Percentiles rank a stretch among this genome's conserved stretches.
phyloP scores from a whole-genome alignment of 1,140 invertebrate species.

The Drosophila arawakana region DNA sequence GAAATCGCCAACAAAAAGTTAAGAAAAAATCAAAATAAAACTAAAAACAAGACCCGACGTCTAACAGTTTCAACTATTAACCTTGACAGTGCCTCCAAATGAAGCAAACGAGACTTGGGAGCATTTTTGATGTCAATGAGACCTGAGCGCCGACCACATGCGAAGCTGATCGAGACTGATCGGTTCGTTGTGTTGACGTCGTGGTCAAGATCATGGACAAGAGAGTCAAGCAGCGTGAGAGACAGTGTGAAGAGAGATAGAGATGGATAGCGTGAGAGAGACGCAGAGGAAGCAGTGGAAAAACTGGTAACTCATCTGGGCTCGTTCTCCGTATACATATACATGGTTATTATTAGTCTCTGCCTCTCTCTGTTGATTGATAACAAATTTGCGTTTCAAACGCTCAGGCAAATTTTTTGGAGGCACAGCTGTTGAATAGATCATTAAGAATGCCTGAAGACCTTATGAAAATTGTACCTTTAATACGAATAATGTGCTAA shows the following conservation, averaged over 20 bases:
- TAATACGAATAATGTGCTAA: slow-evolving; percentile 29
- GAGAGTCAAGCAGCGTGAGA: slow-evolving; percentile 21
- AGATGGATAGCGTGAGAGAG: slow-evolving; percentile 10
- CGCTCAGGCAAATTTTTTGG: background rate
- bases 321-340: background rate
- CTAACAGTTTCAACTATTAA: slow-evolving; percentile 80
- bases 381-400: slow-evolving; percentile 8
- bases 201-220: slow-evolving; percentile 83
- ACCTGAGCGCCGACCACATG: slow-evolving; percentile 31
- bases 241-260: background rate
- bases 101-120: slow-evolving; percentile 36
- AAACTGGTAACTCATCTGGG: slow-evolving; percentile 35
- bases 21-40: slow-evolving; percentile 10
- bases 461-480: slow-evolving; percentile 17
- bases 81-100: slow-evolving; percentile 56
- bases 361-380: slow-evolving; percentile 21
- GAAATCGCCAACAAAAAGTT: slow-evolving; percentile 1
- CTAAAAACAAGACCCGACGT: slow-evolving; percentile 14
- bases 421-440: slow-evolving; percentile 1
- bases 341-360: background rate
- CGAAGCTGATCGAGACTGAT: slow-evolving; percentile 7
- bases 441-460: slow-evolving; percentile 37
- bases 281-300: background rate
- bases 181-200: slow-evolving; percentile 14
- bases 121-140: slow-evolving; percentile 77